Conservation (phyloP, 2,797 vertebrate species). For the Hipposideros larvatus region DNA sequence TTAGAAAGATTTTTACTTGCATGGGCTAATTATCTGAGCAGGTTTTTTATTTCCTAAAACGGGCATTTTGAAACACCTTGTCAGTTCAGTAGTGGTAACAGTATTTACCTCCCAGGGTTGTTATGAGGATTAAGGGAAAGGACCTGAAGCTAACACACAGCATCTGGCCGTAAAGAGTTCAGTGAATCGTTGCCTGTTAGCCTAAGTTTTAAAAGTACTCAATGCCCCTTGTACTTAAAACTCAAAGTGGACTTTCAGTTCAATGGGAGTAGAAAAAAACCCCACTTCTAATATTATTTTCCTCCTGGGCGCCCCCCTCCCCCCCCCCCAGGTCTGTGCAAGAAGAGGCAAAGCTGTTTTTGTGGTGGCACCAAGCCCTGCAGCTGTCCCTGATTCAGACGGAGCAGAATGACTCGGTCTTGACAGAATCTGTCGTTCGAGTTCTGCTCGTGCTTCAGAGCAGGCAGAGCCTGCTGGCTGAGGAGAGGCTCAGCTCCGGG, state of each 20-base stretch:
- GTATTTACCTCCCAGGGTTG: neutral
- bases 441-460: constrained; percentile 91
- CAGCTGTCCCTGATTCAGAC: constrained; percentile 94
- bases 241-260: neutral
- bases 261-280: neutral
- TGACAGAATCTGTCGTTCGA: constrained; percentile 88
- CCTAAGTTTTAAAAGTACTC: neutral
- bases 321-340: constrained; percentile 88
- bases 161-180: neutral
- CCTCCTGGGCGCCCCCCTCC: neutral
- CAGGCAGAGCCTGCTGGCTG: constrained; percentile 93
- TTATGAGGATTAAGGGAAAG: neutral
- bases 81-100: neutral
- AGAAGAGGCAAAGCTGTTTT: constrained; percentile 96
- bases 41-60: neutral
- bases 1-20: neutral
- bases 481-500: constrained; percentile 95
- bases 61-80: neutral
- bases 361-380: constrained; percentile 98
- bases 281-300: constrained; percentile 44
- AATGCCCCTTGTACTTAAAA: neutral
- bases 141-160: neutral
- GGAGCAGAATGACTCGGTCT: constrained; percentile 91
- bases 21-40: neutral
- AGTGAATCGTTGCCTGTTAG: neutral